Evolutionary conservation across 2,888 invertebrate species (phyloP).

Genomic region (Phrixothrix hirtus): DNA sequence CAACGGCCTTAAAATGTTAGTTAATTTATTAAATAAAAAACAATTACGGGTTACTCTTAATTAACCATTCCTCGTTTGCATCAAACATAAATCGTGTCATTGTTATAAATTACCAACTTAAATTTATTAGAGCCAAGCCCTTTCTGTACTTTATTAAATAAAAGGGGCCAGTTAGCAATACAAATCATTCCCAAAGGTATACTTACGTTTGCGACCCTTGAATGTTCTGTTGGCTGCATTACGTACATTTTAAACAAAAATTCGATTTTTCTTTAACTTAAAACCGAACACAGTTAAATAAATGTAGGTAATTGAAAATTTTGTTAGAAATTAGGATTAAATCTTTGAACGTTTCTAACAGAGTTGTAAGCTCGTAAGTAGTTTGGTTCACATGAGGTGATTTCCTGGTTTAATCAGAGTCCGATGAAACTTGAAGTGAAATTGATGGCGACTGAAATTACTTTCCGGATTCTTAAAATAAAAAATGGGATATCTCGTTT

Average conservation of each 20-base stretch:
- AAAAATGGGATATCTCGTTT: conserved; percentile 14
- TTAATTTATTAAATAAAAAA: no score
- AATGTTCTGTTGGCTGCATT: neutral
- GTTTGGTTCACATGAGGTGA: conserved; percentile 20
- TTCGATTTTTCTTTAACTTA: neutral
- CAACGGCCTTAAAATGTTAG: no score
- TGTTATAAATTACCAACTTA: no score
- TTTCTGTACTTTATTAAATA: conserved; percentile 15
- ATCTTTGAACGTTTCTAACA: conserved; percentile 8
- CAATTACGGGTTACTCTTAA: no score
- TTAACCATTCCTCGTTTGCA: no score
- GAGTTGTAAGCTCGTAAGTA: conserved; percentile 7
- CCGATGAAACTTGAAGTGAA: conserved; percentile 31
- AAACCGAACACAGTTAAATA: no score
- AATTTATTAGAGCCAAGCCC: neutral
- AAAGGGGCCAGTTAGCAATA: conserved; percentile 6
- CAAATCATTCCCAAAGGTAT: conserved; percentile 16
- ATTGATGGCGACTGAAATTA: conserved; percentile 37
- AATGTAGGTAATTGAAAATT: neutral
- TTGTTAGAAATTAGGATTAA: neutral
- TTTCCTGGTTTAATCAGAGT: conserved; percentile 33
- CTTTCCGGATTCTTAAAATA: conserved; percentile 28
- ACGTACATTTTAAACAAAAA: neutral
- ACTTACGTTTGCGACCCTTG: conserved; percentile 9
- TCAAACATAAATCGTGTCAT: no score